These are phyloP conservation scores for Ceratitis capitata DNA, from an alignment of 1,140 invertebrate genomes.

Conservation along the genomic window DNA sequence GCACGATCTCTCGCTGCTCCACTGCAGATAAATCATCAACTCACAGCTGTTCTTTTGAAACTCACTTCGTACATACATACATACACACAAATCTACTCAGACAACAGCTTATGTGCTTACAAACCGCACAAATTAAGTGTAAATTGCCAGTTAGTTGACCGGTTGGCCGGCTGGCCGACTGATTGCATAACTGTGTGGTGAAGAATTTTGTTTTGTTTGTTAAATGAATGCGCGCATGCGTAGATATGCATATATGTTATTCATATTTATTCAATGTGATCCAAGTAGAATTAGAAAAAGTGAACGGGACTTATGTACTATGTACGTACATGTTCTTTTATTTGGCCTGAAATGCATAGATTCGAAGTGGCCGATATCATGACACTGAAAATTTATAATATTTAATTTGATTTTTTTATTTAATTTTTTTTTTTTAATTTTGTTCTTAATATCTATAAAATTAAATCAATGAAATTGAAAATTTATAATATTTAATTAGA, in stretches of 20 bases:
- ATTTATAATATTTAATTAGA: no score
- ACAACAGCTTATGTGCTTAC: not conserved
- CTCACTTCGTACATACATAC: not conserved
- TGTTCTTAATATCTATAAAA: not conserved
- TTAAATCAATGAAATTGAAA: not conserved
- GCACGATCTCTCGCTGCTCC: not conserved
- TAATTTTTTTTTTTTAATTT: not conserved
- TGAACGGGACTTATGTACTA: no score
- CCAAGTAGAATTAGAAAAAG: not conserved
- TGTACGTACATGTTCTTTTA: not conserved
- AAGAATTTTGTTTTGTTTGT: not conserved
- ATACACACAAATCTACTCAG: no score
- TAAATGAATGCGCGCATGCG: conserved; percentile 18
- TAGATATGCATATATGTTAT: no score
- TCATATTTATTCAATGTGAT: not conserved
- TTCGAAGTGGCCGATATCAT: not conserved
- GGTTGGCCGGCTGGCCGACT: conserved; percentile 31
- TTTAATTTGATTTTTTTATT: not conserved
- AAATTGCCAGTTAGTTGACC: conserved; percentile 21
- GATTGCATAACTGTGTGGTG: conserved; percentile 13
- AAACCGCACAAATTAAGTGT: not conserved
- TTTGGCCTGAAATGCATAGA: not conserved
- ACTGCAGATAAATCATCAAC: not conserved
- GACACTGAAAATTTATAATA: not conserved
- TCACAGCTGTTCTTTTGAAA: not conserved